Conservation (phyloP, 2,888 invertebrate genomes). For the Thysanoteuthis rhombus region DNA sequence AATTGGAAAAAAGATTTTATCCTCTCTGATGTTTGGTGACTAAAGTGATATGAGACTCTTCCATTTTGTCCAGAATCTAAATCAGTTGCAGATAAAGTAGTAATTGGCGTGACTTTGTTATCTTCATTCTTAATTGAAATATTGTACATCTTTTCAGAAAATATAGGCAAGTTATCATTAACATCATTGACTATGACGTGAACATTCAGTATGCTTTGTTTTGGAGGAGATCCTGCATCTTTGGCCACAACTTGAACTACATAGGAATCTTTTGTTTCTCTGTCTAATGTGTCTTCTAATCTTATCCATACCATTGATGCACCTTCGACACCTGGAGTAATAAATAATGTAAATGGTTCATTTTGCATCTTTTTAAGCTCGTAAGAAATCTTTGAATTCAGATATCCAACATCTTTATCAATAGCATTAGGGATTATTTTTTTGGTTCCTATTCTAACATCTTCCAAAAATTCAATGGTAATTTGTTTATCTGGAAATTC, state of each 20-base stretch:
- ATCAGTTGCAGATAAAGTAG: not conserved
- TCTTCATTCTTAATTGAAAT: not conserved
- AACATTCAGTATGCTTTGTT: not conserved
- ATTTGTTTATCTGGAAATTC: conserved; percentile 17
- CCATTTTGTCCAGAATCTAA: not conserved
- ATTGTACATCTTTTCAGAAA: not conserved
- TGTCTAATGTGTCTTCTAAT: not conserved
- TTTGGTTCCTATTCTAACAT: not conserved
- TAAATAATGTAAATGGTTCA: not conserved
- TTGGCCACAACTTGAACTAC: not conserved
- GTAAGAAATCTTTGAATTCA: not conserved
- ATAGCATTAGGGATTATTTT: not conserved
- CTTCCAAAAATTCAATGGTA: not conserved
- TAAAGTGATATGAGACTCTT: not conserved
- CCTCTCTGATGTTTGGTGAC: not conserved
- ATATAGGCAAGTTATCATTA: not conserved
- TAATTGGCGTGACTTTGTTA: not conserved
- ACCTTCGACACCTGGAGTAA: not conserved
- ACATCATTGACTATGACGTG: not conserved
- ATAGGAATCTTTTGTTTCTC: not conserved
- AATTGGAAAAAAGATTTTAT: not conserved
- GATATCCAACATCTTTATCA: not conserved
- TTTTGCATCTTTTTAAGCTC: not conserved
- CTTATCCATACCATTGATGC: not conserved
- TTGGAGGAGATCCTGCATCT: not conserved